phyloP scores from a whole-genome alignment of 1,140 invertebrate species.

The Dendrolimus punctatus region DNA sequence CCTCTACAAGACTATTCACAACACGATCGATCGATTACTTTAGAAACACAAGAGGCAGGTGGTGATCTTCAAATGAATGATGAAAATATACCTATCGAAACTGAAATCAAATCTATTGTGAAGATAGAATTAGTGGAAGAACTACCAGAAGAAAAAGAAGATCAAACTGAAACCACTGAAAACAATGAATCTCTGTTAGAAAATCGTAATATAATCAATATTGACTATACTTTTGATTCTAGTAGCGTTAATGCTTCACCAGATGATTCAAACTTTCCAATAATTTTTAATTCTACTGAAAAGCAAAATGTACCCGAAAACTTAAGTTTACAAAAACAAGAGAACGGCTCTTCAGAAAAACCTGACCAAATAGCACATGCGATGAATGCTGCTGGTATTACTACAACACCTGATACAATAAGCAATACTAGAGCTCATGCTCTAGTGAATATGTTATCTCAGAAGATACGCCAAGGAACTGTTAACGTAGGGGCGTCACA shows the following conservation, averaged over 20 bases:
- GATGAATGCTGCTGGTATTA: slow-evolving; percentile 58
- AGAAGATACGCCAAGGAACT: slow-evolving; percentile 38
- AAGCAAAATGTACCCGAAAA: slow-evolving; percentile 4
- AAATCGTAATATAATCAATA: slow-evolving; percentile 27
- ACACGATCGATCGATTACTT: slow-evolving; percentile 13
- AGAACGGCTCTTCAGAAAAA: slow-evolving; percentile 42
- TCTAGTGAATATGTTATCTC: slow-evolving; percentile 48
- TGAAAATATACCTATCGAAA: slow-evolving; percentile 43
- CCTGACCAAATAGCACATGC: slow-evolving; percentile 60
- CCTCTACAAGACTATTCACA: slow-evolving; percentile 43
- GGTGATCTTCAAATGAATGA: slow-evolving; percentile 24
- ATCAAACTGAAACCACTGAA: slow-evolving; percentile 24
- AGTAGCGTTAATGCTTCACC: slow-evolving; percentile 18
- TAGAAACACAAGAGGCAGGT: slow-evolving; percentile 23
- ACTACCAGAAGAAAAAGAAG: slow-evolving; percentile 29
- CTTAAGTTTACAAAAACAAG: slow-evolving; percentile 17
- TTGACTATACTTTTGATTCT: slow-evolving; percentile 37
- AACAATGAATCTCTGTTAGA: slow-evolving; percentile 25
- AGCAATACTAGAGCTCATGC: slow-evolving; percentile 36
- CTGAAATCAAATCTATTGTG: slow-evolving; percentile 36
- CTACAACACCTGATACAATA: slow-evolving; percentile 33
- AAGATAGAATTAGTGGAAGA: slow-evolving; percentile 45
- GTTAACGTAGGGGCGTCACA: slow-evolving; percentile 15
- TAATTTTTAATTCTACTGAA: slow-evolving; percentile 19
- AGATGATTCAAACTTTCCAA: slow-evolving; percentile 11